Percentiles rank a stretch among this genome's conserved stretches.
phyloP scores from a whole-genome alignment of 2,797 vertebrate species.

The Eulemur coronatus region DNA sequence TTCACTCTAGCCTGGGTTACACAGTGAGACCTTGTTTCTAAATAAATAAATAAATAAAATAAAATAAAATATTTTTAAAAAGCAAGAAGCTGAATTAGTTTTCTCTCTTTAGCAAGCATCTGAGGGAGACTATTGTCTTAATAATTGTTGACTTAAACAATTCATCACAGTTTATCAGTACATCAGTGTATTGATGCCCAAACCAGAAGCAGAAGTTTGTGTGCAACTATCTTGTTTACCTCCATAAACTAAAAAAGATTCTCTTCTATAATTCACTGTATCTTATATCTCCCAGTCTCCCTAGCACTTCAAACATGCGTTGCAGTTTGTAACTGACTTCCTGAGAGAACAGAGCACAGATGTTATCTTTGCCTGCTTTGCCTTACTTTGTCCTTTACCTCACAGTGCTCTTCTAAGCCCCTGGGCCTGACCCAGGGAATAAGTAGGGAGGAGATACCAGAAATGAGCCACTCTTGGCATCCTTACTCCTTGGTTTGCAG shows the following conservation, averaged over 20 bases:
- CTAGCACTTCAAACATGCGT: background rate
- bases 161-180: background rate
- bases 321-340: background rate
- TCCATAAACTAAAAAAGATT: background rate
- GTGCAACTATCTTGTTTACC: background rate
- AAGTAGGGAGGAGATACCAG: constrained; percentile 40
- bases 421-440: constrained; percentile 13
- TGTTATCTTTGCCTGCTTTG: constrained; percentile 35
- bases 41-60: background rate
- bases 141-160: constrained; percentile 4
- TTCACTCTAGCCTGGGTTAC: background rate
- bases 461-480: constrained; percentile 41
- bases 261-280: background rate
- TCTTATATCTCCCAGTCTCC: background rate
- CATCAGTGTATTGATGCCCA: background rate
- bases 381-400: constrained; percentile 55
- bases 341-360: background rate
- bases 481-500: constrained; percentile 27
- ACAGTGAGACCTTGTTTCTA: background rate
- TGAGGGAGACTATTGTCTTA: background rate
- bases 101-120: background rate
- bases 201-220: constrained; percentile 14
- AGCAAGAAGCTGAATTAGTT: background rate
- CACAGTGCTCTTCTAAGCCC: background rate
- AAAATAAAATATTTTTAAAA: background rate